Evolutionary conservation across 2,797 vertebrate genomes (phyloP), one percentile per base, ranked within the genome.

Genomic region (Premnoplex brunnescens): DNA sequence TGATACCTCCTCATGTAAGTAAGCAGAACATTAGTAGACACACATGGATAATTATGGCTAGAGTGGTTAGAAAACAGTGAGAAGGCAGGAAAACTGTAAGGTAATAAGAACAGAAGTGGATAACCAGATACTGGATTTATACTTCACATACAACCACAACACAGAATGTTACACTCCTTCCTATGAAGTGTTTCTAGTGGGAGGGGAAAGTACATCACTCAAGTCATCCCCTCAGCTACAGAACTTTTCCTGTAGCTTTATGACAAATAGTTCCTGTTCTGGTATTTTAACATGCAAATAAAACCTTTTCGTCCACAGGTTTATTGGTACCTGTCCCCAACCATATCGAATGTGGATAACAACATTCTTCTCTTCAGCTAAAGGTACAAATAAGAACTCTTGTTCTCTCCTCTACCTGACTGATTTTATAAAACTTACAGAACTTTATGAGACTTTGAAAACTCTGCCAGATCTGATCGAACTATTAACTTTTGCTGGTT

Each of bases 281-380:
- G 18, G 7, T 51, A 51, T 66, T 83, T 76, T 76, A 69, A 51
- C 20, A 46, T 10, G 22, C 64, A 85, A 96, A 73, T 43, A 41
- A 67, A 75, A 10, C 3, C 3, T 82, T 79, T 59, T 6, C 24
- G 32, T 51, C 82, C n/a, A 59, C 26, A 60, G 36, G 52, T 44
- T 36, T 76, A 39, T 58, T 54, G 15, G 12, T 46, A 46, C 30
- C 19, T 21, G 16, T 51, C 26, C 46, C 24, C 43, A 80, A 0
- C 4, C 9, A 12, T 4, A 46, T 0, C 67, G 37, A 23, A 32
- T 2, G 0, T 12, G 10, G 34, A 48, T 56, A 82, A 76, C 32
- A 68, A 43, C 4, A 27, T 59, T 24, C 6, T 64, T 81, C 18
- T 64, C 55, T 76, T 67, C 64, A 56, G 11, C 54, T 66, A 73